These are phyloP conservation scores for Coracopsis vasa DNA, from an alignment of 2,113 vertebrate species.

Conservation along the genomic window DNA sequence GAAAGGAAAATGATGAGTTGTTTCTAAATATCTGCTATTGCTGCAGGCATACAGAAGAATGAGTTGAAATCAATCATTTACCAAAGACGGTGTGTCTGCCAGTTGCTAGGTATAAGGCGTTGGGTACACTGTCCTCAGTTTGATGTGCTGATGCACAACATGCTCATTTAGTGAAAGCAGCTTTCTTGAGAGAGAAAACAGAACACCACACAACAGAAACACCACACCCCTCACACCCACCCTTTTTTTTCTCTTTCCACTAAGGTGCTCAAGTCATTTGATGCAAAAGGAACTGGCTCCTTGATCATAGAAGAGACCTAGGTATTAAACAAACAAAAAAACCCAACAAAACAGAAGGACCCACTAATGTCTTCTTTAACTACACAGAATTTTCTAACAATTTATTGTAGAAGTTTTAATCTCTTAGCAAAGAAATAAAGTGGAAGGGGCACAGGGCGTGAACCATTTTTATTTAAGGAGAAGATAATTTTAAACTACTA, in stretches of 20 bases:
- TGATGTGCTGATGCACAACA: not conserved
- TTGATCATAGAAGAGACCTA: not conserved
- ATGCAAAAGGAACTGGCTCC: not conserved
- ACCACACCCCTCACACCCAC: not conserved
- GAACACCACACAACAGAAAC: no score
- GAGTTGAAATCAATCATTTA: not conserved
- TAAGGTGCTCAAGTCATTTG: not conserved
- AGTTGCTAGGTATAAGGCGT: not conserved
- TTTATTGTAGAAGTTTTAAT: not conserved
- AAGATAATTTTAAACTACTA: not conserved
- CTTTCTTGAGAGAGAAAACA: not conserved
- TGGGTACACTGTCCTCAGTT: not conserved
- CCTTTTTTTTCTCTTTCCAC: not conserved
- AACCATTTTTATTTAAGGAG: not conserved
- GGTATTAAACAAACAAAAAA: not conserved
- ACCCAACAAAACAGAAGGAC: not conserved
- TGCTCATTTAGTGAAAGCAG: not conserved
- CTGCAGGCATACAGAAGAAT: not conserved
- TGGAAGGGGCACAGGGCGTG: not conserved
- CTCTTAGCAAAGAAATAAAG: not conserved
- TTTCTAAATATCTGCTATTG: not conserved
- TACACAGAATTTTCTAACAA: not conserved
- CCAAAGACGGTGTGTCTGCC: not conserved
- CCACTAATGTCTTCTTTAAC: fast-evolving
- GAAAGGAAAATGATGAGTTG: not conserved